phyloP scores from a whole-genome alignment of 2,888 invertebrate genomes.

The Protophormia terraenovae region DNA sequence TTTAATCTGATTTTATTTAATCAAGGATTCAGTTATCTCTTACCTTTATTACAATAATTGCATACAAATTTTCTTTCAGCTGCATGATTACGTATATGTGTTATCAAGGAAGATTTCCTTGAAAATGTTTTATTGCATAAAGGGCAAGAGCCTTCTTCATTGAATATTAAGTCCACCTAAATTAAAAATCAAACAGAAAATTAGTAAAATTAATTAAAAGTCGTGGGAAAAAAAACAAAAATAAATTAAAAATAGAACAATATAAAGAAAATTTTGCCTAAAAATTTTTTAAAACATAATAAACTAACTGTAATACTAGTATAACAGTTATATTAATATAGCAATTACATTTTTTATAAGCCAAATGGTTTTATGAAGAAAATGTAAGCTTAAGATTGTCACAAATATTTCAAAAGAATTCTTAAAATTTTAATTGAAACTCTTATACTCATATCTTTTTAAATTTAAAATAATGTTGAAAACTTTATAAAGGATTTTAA shows the following conservation, averaged over 20 bases:
- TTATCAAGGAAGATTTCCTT: slow-evolving; percentile 80
- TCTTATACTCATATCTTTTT: not conserved
- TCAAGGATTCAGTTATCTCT: no score
- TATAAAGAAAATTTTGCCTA: slow-evolving; percentile 23
- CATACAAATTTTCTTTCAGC: slow-evolving; percentile 81
- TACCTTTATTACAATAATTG: slow-evolving; percentile 81
- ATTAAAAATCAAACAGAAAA: not conserved
- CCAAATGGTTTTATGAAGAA: not conserved
- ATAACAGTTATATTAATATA: slow-evolving; percentile 15
- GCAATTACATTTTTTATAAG: not conserved
- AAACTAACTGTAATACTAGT: no score
- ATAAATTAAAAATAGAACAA: slow-evolving; percentile 2
- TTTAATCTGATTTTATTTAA: slow-evolving; percentile 11
- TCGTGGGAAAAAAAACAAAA: not conserved
- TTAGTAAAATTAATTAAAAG: not conserved
- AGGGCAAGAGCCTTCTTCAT: slow-evolving; percentile 81
- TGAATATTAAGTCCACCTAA: slow-evolving; percentile 81
- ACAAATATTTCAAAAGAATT: not conserved
- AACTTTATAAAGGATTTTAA: no score
- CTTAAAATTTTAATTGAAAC: not conserved
- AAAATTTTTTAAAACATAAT: not conserved
- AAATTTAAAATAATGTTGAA: no score
- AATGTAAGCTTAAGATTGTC: slow-evolving; percentile 26
- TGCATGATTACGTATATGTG: slow-evolving; percentile 81
- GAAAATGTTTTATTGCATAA: slow-evolving; percentile 81